Evolutionary conservation across 2,888 invertebrate genomes (phyloP).

Genomic region (Synanthedon formicaeformis): DNA sequence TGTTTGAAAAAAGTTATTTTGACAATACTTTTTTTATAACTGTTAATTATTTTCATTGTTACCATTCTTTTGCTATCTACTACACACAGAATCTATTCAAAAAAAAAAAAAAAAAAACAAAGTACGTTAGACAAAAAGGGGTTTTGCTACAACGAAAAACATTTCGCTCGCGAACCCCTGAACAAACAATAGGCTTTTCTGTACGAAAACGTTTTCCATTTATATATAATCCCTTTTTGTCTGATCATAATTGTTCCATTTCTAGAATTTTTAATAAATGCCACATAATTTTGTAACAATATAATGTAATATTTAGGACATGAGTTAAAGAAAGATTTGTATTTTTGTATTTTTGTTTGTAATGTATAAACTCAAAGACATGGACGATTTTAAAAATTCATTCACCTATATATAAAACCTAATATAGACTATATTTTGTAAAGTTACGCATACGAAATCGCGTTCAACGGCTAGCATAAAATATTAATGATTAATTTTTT

Average conservation of each 20-base stretch:
- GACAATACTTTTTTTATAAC: too few species aligned
- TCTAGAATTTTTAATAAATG: too few species aligned
- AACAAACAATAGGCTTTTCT: conserved; percentile 31
- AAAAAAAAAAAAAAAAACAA: not conserved
- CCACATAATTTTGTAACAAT: not conserved
- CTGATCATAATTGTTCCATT: conserved; percentile 5
- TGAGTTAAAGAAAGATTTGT: not conserved
- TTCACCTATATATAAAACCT: too few species aligned
- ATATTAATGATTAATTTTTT: too few species aligned
- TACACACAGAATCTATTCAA: not conserved
- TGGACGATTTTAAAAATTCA: too few species aligned
- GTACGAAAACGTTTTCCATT: conserved; percentile 32
- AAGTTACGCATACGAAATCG: too few species aligned
- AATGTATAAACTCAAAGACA: too few species aligned
- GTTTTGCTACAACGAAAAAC: conserved; percentile 18
- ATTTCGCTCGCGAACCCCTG: conserved; percentile 15
- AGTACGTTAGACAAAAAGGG: conserved; percentile 11
- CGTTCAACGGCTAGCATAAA: too few species aligned
- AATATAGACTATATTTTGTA: too few species aligned
- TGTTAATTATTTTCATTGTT: not conserved
- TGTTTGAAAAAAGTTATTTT: too few species aligned
- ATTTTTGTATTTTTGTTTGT: too few species aligned
- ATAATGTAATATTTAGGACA: not conserved
- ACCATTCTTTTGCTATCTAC: not conserved
- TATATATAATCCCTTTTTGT: conserved; percentile 27